Evolutionary conservation across 2,113 vertebrate species (phyloP).

Genomic region (Podarcis muralis): DNA sequence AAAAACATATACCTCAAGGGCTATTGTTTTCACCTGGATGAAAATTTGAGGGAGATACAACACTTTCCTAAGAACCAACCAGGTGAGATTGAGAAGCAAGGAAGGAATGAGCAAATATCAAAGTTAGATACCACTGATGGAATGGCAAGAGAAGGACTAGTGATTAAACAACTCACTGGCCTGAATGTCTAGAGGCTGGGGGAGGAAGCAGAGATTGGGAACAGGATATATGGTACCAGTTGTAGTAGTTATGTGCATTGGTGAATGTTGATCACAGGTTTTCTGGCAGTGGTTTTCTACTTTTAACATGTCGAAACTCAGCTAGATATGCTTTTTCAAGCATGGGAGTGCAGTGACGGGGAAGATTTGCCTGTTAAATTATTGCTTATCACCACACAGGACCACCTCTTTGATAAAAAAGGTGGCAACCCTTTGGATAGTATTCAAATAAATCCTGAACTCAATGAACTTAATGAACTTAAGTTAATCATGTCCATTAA

Average conservation of each 20-base stretch:
- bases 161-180: background rate
- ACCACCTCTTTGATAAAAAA: background rate
- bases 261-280: background rate
- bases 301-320: background rate
- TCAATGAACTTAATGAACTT: too few species aligned
- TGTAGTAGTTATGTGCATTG: background rate
- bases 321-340: background rate
- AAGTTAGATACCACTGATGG: background rate
- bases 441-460: too few species aligned
- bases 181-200: background rate
- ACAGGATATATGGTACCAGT: background rate
- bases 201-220: background rate
- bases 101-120: background rate
- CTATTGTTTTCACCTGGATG: constrained; percentile 74
- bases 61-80: constrained; percentile 33
- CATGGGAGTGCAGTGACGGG: background rate
- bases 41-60: constrained; percentile 66
- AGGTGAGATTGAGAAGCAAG: constrained; percentile 41
- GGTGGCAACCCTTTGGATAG: background rate
- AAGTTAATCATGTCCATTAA: too few species aligned
- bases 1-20: constrained; percentile 67
- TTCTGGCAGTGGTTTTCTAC: background rate
- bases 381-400: background rate
- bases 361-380: background rate
- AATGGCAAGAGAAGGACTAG: background rate